Percentiles rank a stretch among this genome's conserved stretches.
These are phyloP conservation scores for Acanthosoma haemorrhoidale DNA, from an alignment of 2,888 invertebrate genomes.

Conservation along the genomic window DNA sequence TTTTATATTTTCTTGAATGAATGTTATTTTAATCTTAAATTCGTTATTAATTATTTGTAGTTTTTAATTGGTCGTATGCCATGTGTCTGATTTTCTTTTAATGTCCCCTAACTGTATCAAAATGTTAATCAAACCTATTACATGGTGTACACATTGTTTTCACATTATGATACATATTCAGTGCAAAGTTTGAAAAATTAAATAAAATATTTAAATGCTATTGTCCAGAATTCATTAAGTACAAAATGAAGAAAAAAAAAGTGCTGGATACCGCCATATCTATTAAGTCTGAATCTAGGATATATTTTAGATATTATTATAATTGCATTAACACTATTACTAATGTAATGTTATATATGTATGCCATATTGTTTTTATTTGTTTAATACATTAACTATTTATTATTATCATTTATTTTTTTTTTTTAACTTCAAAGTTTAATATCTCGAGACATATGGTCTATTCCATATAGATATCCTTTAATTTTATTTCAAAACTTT, in stretches of 20 bases:
- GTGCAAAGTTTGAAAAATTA: not conserved
- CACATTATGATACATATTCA: not conserved
- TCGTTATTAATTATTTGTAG: no score
- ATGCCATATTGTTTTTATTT: not conserved
- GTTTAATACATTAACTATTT: not conserved
- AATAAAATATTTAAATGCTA: not conserved
- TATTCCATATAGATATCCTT: no score
- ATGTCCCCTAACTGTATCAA: not conserved
- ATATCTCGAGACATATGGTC: no score
- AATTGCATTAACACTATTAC: slow-evolving; percentile 10
- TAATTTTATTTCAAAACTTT: no score
- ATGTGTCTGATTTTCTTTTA: no score
- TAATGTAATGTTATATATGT: not conserved
- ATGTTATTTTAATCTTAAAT: no score
- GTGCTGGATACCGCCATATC: slow-evolving; percentile 21
- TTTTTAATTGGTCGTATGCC: no score
- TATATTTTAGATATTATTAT: slow-evolving; percentile 26
- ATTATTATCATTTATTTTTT: not conserved
- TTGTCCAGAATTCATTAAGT: not conserved
- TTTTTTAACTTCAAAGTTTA: not conserved
- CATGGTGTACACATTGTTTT: not conserved
- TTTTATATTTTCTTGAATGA: no score
- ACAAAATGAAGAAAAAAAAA: not conserved
- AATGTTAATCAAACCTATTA: not conserved
- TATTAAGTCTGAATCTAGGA: slow-evolving; percentile 16